These are phyloP conservation scores for Margarornis squamiger DNA, from an alignment of 2,797 vertebrate species.

Conservation along the genomic window DNA sequence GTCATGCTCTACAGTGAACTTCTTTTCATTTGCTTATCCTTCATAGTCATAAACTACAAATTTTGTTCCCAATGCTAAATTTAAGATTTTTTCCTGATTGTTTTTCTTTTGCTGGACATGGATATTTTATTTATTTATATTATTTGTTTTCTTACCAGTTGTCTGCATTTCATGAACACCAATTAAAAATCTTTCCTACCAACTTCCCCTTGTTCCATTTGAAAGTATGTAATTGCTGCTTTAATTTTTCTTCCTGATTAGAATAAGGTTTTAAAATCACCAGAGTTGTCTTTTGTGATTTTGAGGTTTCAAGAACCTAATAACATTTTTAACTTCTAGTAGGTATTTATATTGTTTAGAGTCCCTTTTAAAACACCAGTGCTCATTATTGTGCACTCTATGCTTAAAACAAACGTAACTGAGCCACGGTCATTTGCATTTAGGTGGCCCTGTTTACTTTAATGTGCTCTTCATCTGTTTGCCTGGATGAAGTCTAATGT, in stretches of 20 bases:
- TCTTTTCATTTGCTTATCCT: constrained; percentile 18
- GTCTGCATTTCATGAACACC: constrained; percentile 65
- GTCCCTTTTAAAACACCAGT: not conserved
- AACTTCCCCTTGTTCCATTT: constrained; percentile 63
- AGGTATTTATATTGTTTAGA: not conserved
- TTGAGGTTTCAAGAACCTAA: not conserved
- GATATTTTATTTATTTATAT: constrained; percentile 64
- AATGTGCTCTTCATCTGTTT: not conserved
- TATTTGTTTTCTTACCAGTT: constrained; percentile 68
- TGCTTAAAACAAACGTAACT: not conserved
- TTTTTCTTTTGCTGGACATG: constrained; percentile 60
- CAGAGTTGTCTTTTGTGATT: constrained; percentile 6
- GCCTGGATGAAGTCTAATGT: not conserved
- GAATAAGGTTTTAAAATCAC: constrained; percentile 41
- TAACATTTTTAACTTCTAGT: not conserved
- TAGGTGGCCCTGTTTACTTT: not conserved
- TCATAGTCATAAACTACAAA: constrained; percentile 25
- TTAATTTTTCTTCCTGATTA: constrained; percentile 52
- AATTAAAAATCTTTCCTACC: constrained; percentile 64
- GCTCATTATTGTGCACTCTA: not conserved
- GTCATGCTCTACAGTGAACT: not conserved
- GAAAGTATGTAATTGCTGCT: constrained; percentile 61
- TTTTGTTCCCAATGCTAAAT: constrained; percentile 42
- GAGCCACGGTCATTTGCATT: not conserved
- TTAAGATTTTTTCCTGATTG: constrained; percentile 44